Conservation (phyloP, 2,113 vertebrate species). For the Grammomys surdaster region DNA sequence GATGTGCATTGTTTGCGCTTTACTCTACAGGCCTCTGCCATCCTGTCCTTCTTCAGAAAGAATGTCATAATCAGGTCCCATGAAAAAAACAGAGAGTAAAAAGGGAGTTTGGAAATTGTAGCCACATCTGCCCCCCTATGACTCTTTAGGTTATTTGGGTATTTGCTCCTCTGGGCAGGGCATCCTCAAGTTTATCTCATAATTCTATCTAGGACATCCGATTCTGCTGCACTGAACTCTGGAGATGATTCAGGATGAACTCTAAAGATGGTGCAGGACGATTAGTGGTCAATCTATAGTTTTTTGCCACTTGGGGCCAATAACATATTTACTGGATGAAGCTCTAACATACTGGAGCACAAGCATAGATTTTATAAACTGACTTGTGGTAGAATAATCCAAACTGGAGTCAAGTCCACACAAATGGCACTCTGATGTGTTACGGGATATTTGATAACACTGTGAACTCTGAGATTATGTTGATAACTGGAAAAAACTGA, state of each 20-base stretch:
- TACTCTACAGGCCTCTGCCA: constrained; percentile 58
- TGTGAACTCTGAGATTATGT: no score
- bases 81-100: constrained; percentile 66
- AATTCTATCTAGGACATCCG: background rate
- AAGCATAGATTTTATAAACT: constrained; percentile 23
- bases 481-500: no score
- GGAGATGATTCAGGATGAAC: background rate
- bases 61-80: constrained; percentile 72
- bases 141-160: constrained; percentile 39
- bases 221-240: background rate
- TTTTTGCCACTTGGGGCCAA: constrained; percentile 56
- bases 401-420: background rate
- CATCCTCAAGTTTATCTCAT: constrained; percentile 66
- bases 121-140: background rate
- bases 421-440: no score
- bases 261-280: background rate
- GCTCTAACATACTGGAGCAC: background rate
- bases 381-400: background rate
- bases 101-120: constrained; percentile 52
- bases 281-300: constrained; percentile 50
- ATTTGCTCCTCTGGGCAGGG: constrained; percentile 49
- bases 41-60: constrained; percentile 38
- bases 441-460: no score
- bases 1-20: constrained; percentile 41
- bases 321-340: constrained; percentile 65